Conservation (phyloP, 2,888 invertebrate genomes). For the Octonoba sinensis region DNA sequence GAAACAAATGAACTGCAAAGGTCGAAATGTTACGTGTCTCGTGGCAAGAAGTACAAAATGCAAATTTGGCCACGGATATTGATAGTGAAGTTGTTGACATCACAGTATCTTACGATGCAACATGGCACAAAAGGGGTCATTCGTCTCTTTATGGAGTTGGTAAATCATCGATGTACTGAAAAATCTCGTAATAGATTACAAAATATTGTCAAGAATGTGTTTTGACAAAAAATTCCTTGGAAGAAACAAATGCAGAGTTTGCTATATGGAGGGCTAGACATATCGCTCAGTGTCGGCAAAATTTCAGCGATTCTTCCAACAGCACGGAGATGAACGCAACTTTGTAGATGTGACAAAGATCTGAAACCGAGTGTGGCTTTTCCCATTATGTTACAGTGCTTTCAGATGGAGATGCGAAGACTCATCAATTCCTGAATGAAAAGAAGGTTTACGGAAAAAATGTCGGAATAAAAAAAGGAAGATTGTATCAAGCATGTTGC, state of each 20-base stretch:
- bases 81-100: too few species aligned
- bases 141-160: too few species aligned
- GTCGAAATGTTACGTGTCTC: too few species aligned
- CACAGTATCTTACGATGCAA: too few species aligned
- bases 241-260: neutral
- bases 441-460: conserved; percentile 10
- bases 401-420: conserved; percentile 27
- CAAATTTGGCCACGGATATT: too few species aligned
- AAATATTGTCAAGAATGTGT: neutral
- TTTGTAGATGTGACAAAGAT: conserved; percentile 2
- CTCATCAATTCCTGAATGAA: neutral
- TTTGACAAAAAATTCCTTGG: neutral
- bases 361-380: neutral
- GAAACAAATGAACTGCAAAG: too few species aligned
- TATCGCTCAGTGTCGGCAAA: neutral
- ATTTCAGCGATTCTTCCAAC: conserved; percentile 12
- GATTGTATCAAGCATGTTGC: conserved; percentile 27
- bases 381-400: conserved; percentile 10
- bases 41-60: too few species aligned
- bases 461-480: conserved; percentile 14
- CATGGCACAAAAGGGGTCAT: too few species aligned
- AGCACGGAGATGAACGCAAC: neutral
- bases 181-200: too few species aligned
- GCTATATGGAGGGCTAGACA: conserved; percentile 5
- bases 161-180: too few species aligned